These are phyloP conservation scores for Tympanuchus pallidicinctus DNA, from an alignment of 2,113 vertebrate genomes.

Conservation along the genomic window DNA sequence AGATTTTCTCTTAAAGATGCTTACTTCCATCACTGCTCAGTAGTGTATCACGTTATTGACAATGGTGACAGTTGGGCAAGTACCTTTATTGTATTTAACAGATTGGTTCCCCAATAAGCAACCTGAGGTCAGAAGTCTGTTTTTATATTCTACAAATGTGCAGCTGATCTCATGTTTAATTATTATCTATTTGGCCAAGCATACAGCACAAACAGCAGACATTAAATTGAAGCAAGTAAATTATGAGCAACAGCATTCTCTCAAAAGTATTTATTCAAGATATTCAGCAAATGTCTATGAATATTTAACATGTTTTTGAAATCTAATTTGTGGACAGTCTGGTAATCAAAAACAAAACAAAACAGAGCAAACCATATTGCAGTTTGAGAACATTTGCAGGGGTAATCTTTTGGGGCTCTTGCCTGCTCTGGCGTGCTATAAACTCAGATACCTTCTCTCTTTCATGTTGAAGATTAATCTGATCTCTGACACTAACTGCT, in stretches of 20 bases:
- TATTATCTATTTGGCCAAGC: not conserved
- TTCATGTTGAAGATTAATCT: not conserved
- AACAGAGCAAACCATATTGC: not conserved
- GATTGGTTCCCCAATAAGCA: not conserved
- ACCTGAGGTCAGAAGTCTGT: not conserved
- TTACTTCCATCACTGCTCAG: not conserved
- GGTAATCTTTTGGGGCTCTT: not conserved
- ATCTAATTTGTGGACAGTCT: not conserved
- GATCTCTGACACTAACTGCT: constrained; percentile 40
- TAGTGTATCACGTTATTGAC: not conserved
- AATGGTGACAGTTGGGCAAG: not conserved
- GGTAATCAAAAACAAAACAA: not conserved
- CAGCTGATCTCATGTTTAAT: not conserved
- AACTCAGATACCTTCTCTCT: not conserved
- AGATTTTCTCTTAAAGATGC: not conserved
- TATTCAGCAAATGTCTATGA: not conserved
- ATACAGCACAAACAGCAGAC: not conserved
- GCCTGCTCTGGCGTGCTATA: not conserved
- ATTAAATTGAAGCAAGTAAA: not conserved
- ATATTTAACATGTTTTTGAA: not conserved
- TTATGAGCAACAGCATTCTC: not conserved
- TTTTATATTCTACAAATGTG: not conserved
- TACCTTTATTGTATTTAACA: not conserved
- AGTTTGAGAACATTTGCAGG: not conserved
- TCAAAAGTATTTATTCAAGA: not conserved